These are phyloP conservation scores for Amphiura filiformis DNA, from an alignment of 35 echinoderm and acorn worm species.

Conservation along the genomic window DNA sequence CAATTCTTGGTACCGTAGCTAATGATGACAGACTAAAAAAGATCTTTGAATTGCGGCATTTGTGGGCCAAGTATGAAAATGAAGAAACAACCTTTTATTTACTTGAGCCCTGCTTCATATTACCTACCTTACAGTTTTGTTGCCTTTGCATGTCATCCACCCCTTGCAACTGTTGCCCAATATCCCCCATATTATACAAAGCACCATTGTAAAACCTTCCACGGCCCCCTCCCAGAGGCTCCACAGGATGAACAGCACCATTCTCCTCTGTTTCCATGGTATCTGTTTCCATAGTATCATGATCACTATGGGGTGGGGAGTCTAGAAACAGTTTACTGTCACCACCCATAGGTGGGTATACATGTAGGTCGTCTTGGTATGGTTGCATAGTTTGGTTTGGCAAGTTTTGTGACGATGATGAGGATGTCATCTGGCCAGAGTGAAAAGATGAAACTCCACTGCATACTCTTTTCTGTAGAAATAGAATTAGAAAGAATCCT, in stretches of 20 bases:
- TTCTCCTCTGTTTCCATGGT: not conserved
- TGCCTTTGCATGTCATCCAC: not conserved
- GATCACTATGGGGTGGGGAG: not conserved
- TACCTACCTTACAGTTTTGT: not conserved
- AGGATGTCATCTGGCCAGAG: too few relatives aligned
- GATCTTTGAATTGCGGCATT: too few relatives aligned
- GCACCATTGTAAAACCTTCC: not conserved
- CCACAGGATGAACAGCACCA: not conserved
- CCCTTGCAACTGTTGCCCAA: not conserved
- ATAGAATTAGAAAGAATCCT: not conserved
- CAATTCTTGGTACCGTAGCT: too few relatives aligned
- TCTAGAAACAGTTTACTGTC: slow-evolving; percentile 1
- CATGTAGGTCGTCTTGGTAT: not conserved
- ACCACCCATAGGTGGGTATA: not conserved
- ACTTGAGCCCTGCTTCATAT: too few relatives aligned
- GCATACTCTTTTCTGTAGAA: not conserved
- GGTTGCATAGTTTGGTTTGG: not conserved
- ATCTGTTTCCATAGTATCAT: not conserved
- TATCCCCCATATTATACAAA: not conserved
- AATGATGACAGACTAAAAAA: too few relatives aligned
- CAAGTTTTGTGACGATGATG: too few relatives aligned
- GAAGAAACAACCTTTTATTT: too few relatives aligned
- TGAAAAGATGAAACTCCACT: not conserved
- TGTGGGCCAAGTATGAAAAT: too few relatives aligned
- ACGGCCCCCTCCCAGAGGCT: too few relatives aligned